Evolutionary conservation across 2,113 vertebrate genomes (phyloP).

Genomic region (Coracopsis vasa): DNA sequence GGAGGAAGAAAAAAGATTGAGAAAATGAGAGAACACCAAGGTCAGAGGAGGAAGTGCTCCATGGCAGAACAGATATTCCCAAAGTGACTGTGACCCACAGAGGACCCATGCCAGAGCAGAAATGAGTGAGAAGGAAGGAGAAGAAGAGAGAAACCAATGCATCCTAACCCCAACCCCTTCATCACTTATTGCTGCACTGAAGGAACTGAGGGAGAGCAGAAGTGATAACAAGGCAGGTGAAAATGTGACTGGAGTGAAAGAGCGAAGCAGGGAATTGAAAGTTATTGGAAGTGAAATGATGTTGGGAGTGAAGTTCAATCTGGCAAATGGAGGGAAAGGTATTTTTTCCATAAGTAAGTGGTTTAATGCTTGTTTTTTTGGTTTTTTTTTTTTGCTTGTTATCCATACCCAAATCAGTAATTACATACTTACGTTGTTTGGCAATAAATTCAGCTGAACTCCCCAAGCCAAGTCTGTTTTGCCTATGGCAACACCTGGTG

Average conservation of each 20-base stretch:
- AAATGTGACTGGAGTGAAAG: neutral
- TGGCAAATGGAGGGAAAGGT: neutral
- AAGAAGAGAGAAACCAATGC: neutral
- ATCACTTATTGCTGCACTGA: fast-evolving
- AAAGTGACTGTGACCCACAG: neutral
- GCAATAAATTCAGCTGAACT: neutral
- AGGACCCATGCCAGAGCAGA: neutral
- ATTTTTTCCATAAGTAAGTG: neutral
- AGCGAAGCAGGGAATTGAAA: neutral
- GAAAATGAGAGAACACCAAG: neutral
- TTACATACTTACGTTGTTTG: neutral
- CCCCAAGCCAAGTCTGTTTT: neutral
- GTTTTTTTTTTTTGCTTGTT: neutral
- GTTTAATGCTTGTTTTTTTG: neutral
- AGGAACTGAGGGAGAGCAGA: neutral
- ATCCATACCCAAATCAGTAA: neutral
- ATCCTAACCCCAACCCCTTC: neutral
- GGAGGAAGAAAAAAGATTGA: neutral
- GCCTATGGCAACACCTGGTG: neutral
- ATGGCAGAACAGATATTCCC: neutral
- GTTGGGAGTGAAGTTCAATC: neutral
- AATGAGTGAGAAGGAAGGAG: neutral
- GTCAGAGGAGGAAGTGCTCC: neutral
- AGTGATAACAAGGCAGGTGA: neutral
- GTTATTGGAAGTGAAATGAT: neutral